Evolutionary conservation across 23 tunicate species (phyloP).

Genomic region (Clavelina lepadiformis): DNA sequence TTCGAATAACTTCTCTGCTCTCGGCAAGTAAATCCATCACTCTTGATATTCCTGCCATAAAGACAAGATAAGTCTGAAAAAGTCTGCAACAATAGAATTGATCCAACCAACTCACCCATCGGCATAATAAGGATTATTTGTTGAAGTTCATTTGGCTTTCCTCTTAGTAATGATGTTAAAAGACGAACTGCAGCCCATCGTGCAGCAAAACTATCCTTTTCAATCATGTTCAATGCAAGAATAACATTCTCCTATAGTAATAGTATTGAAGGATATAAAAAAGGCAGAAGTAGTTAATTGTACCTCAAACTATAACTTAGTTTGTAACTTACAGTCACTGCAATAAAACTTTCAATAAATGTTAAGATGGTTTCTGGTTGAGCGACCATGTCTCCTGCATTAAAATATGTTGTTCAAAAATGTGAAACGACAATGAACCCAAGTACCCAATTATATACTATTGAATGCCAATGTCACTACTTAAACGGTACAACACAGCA

Average conservation of each 20-base stretch:
- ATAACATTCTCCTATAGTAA: slow-evolving; percentile 34
- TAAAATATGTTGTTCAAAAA: no score
- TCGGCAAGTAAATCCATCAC: slow-evolving; percentile 78
- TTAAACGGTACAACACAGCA: no score
- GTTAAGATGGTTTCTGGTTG: slow-evolving; percentile 52
- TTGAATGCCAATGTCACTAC: no score
- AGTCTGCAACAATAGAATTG: not conserved
- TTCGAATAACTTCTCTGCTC: slow-evolving; percentile 76
- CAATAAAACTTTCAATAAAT: slow-evolving; percentile 65
- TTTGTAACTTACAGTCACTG: slow-evolving; percentile 28
- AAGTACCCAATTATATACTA: no score
- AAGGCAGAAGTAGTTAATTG: not conserved
- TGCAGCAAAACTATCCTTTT: slow-evolving; percentile 63
- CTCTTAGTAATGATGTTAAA: slow-evolving; percentile 61
- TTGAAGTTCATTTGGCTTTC: slow-evolving; percentile 62
- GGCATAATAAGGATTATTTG: slow-evolving; percentile 68
- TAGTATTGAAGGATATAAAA: not conserved
- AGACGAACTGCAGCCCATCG: slow-evolving; percentile 76
- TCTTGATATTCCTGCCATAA: slow-evolving; percentile 46
- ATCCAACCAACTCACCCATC: slow-evolving; percentile 60
- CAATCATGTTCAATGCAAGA: slow-evolving; percentile 68
- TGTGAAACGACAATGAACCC: no score
- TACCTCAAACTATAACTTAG: not conserved
- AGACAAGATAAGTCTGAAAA: not conserved
- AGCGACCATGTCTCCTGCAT: slow-evolving; percentile 8